Conservation (phyloP, 2,888 invertebrate species). For the Didymodactylos carnosus region DNA sequence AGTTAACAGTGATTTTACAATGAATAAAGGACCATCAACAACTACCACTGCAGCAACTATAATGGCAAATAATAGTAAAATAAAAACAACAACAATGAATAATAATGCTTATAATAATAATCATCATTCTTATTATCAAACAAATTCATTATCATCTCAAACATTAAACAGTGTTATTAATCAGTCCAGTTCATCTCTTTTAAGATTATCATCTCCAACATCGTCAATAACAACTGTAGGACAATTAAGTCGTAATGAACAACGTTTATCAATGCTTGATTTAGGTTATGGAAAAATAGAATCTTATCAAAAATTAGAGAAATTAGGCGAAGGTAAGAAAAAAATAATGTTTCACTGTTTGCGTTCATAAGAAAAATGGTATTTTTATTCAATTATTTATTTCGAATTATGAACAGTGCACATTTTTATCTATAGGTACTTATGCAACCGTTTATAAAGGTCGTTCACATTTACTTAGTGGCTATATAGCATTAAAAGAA, state of each 20-base stretch:
- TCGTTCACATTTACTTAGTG: slow-evolving; percentile 56
- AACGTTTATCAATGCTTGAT: slow-evolving; percentile 36
- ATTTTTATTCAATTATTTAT: background rate
- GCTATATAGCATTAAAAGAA: slow-evolving; percentile 95
- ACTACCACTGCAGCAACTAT: background rate
- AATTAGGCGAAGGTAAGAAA: slow-evolving; percentile 41
- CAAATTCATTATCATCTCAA: background rate
- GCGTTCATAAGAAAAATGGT: background rate
- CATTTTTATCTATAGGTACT: slow-evolving; percentile 38
- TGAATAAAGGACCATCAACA: background rate
- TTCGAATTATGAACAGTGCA: background rate
- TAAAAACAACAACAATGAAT: background rate
- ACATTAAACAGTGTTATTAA: background rate
- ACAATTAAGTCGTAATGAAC: slow-evolving; percentile 5
- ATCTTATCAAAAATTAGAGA: slow-evolving; percentile 47
- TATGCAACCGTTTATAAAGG: slow-evolving; percentile 99
- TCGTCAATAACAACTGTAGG: background rate
- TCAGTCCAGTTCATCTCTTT: background rate
- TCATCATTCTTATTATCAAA: background rate
- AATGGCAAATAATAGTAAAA: background rate
- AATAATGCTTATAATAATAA: background rate
- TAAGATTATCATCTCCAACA: background rate
- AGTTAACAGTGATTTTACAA: no score
- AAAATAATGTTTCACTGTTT: background rate
- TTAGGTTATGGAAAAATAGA: slow-evolving; percentile 51